Evolutionary conservation across 2,797 vertebrate genomes (phyloP), one percentile per base, ranked within the genome.

Genomic region (Mormyrus proboscirostris): DNA sequence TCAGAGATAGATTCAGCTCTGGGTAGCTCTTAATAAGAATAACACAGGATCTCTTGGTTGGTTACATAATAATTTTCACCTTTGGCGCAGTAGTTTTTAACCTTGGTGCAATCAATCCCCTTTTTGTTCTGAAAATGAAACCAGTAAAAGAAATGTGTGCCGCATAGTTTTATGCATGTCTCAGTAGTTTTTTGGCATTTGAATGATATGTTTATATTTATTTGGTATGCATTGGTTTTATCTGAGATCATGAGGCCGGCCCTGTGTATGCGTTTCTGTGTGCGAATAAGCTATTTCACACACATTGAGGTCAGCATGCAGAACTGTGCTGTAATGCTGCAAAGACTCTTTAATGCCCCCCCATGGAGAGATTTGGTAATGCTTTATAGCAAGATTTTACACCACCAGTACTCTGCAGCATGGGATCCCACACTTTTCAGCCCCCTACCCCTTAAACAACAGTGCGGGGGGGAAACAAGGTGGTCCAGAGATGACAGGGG

Each of bases 351-450:
- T 19, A 29, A 88, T 55, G 90, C 90, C 90, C 82, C 91, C 89
- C 88, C 41, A 88, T 91, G 92, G 90, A 89, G 90, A 89, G 29
- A 49, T 41, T 88, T 14, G 87, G 90, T 90, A 92, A 87, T 92
- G 55, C 8, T 86, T 73, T 86, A 10, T 12, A 73, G 29, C 25
- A 16, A 86, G 6, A 51, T 19, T 19, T 38, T 62, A 25, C 19
- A 44, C 55, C 19, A n/a, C 38, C 25, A 1, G 7, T 19, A 33
- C 12, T 55, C 19, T 44, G 6, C 6, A 87, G 12, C 9, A 25
- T 8, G 29, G 22, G 62, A 29, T 65, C 62, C 62, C 25, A 25
- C 22, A 65, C 2, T 10, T 10, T 65, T 10, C 62, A 65, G 59
- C 59, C 59, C 62, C 9, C 62, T 25, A 29, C 3, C 25, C 62